These are phyloP conservation scores for Eulemur coronatus DNA, from an alignment of 2,797 vertebrate species.

Conservation along the genomic window DNA sequence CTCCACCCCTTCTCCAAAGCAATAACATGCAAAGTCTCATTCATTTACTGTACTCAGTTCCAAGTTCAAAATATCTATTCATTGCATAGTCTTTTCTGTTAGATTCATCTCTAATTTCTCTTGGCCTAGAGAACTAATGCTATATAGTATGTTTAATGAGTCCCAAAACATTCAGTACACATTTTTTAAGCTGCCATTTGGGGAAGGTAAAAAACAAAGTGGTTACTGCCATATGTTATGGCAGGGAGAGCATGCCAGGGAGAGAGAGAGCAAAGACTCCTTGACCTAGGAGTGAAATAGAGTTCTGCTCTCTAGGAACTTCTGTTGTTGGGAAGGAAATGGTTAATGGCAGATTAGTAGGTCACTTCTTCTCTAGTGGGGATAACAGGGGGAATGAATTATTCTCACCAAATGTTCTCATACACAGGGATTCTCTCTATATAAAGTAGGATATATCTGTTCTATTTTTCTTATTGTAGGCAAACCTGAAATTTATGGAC, in stretches of 20 bases:
- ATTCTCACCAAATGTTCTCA: neutral
- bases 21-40: neutral
- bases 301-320: neutral
- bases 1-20: neutral
- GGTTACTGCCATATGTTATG: neutral
- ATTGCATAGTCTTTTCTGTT: neutral
- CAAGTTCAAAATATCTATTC: neutral
- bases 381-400: neutral
- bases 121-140: neutral
- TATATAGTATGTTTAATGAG: neutral
- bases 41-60: neutral
- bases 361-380: neutral
- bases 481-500: neutral
- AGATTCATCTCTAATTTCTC: neutral
- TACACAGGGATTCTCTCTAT: neutral
- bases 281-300: neutral
- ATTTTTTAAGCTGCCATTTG: neutral
- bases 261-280: neutral
- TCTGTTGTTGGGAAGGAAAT: neutral
- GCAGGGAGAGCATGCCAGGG: neutral
- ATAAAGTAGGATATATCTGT: neutral
- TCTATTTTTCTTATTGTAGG: neutral
- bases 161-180: neutral
- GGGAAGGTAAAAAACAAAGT: neutral
- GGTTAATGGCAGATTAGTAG: neutral